Conservation (phyloP, 37 sponge, comb jelly and placozoan species). For the Eunapius fragilis region DNA sequence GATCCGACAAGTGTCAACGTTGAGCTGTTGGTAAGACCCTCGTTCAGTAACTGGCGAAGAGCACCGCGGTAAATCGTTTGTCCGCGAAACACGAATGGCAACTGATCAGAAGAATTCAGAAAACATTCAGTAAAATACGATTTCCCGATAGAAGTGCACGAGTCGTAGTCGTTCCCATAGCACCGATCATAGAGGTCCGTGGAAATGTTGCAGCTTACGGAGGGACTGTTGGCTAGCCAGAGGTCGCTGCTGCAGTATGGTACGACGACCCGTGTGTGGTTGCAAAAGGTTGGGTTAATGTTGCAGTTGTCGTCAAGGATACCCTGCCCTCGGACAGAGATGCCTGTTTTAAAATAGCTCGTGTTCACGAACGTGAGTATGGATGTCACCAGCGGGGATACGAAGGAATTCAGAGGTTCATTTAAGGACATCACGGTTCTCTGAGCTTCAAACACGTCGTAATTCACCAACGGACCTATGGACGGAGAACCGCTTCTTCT, state of each 20-base stretch:
- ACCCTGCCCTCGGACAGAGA: not conserved
- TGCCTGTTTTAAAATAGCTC: not conserved
- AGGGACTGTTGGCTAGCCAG: conserved; percentile 35
- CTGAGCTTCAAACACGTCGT: not conserved
- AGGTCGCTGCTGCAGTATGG: conserved; percentile 73
- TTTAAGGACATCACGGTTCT: not conserved
- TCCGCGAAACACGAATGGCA: conserved; percentile 80
- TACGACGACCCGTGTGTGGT: conserved; percentile 52
- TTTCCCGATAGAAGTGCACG: too few species aligned
- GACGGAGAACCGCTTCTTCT: not conserved
- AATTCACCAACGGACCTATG: not conserved
- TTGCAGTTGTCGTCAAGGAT: conserved; percentile 2
- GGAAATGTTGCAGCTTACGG: too few species aligned
- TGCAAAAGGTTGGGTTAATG: conserved; percentile 23
- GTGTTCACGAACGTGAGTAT: not conserved
- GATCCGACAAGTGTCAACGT: conserved; percentile 57
- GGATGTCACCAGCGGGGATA: conserved; percentile 41
- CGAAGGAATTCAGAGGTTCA: not conserved
- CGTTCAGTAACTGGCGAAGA: conserved; percentile 27
- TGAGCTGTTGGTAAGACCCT: too few species aligned
- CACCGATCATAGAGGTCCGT: too few species aligned
- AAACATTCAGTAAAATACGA: too few species aligned
- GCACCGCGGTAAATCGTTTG: conserved; percentile 39
- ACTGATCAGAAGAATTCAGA: not conserved
- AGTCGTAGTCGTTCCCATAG: too few species aligned